Conservation (phyloP, 2,797 vertebrate genomes). For the Pseudocheirus occidentalis region DNA sequence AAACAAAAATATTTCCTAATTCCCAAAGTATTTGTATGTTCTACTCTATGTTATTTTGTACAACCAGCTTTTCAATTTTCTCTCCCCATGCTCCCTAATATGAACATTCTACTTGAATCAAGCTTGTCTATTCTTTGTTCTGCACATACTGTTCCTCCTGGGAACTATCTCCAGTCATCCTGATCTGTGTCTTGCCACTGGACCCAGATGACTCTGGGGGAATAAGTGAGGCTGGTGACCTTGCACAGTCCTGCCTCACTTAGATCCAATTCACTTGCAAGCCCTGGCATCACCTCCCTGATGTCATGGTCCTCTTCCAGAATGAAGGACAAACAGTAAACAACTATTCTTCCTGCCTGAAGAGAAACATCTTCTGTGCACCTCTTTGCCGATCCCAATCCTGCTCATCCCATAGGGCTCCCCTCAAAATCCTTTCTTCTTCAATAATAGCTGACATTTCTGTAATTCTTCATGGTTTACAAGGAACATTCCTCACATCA, state of each 20-base stretch:
- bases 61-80: conserved; percentile 50
- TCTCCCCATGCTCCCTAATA: background rate
- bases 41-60: conserved; percentile 36
- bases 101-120: background rate
- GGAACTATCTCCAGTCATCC: background rate
- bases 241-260: too few species aligned
- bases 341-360: background rate
- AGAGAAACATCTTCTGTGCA: background rate
- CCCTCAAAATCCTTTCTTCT: background rate
- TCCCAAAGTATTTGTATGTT: conserved; percentile 42
- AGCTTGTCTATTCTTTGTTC: background rate
- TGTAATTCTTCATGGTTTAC: background rate
- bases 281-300: too few species aligned
- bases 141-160: background rate
- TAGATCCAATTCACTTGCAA: too few species aligned
- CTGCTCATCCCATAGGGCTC: background rate
- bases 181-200: background rate
- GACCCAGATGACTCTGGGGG: too few species aligned
- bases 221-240: too few species aligned
- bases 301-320: too few species aligned
- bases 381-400: conserved; percentile 5
- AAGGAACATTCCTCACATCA: background rate
- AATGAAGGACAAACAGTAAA: too few species aligned
- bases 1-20: background rate
- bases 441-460: background rate